These are phyloP conservation scores for Mesocentrotus franciscanus DNA, from an alignment of 53 echinoderm and acorn worm species.

Conservation along the genomic window DNA sequence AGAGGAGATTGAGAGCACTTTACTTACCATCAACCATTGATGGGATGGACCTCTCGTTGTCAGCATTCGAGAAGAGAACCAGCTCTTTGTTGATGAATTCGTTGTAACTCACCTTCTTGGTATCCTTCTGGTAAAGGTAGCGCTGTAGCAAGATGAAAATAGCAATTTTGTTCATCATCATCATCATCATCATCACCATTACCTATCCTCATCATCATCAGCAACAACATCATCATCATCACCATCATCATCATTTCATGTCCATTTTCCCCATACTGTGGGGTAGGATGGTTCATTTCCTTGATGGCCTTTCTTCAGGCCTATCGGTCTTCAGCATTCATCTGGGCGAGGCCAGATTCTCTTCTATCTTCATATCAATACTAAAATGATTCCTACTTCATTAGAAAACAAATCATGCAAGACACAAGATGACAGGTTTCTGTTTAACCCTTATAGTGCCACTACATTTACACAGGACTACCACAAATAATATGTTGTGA, in stretches of 20 bases:
- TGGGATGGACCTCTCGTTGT: constrained; percentile 97
- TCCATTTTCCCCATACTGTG: too few relatives aligned
- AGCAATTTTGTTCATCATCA: too few relatives aligned
- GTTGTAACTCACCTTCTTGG: constrained; percentile 82
- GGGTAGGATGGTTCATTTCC: too few relatives aligned
- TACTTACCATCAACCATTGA: constrained; percentile 91
- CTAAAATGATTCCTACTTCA: neutral
- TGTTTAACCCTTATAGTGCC: neutral
- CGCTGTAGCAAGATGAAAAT: constrained; percentile 63
- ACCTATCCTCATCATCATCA: too few relatives aligned
- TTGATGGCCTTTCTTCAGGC: too few relatives aligned
- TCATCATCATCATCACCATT: too few relatives aligned
- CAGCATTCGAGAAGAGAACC: constrained; percentile 96
- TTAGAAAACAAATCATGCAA: neutral
- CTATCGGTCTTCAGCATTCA: too few relatives aligned
- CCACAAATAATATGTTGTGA: too few relatives aligned
- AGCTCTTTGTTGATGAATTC: constrained; percentile 99
- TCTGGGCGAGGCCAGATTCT: too few relatives aligned
- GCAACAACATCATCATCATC: too few relatives aligned
- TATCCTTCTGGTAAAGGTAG: constrained; percentile 94
- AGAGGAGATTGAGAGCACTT: neutral
- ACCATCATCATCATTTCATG: too few relatives aligned
- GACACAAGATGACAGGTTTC: neutral
- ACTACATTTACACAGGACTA: neutral
- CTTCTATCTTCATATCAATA: neutral